Evolutionary conservation across 2,113 vertebrate species (phyloP), one percentile per base, ranked within the genome.

Genomic region (Xenopus laevis): DNA sequence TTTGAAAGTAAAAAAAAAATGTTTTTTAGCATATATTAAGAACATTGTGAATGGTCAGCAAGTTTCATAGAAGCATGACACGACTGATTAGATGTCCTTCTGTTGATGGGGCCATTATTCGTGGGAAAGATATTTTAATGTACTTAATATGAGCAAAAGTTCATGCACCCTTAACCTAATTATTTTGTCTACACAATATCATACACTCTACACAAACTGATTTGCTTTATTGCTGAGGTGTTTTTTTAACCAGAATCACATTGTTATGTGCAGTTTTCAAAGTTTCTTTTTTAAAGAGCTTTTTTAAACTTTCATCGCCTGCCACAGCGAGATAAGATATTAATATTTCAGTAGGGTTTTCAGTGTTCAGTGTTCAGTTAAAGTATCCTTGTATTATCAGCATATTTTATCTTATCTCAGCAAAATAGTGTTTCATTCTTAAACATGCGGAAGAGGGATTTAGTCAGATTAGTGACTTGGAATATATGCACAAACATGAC

Each of bases 11-110:
- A 6, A 6, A 6, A 33, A 33, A 33, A 80, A 86, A 86, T 83
- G 83, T 60, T 66, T 83, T 85, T 83, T 83, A 79, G 79, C 16
- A 3, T 80, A 84, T 75, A 86, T 86, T 87, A 85, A 84, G 84
- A 79, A 76, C 79, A 82, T 80, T 75, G 86, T 78, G 73, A 84
- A 84, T 86, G 83, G 82, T 79, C 23, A 85, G 69, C 59, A 81
- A 86, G 58, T 81, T 67, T 78, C 83, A 83, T 1, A 82, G 79
- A 65, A 83, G 81, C 63, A 5, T 83, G 78, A 81, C 79, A 82
- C 8, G 12, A 60, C 73, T 82, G 83, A 87, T 88, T 83, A 86
- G 73, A 80, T 82, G 60, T 60, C 79, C 21, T 68, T 33, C 78
- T 81, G 78, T 73, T 84, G 81, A 84, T 85, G 83, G 59, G 6